Base-by-base conservation (phyloP, 2,113 vertebrate genomes). In the Scartelaos histophorus region DNA sequence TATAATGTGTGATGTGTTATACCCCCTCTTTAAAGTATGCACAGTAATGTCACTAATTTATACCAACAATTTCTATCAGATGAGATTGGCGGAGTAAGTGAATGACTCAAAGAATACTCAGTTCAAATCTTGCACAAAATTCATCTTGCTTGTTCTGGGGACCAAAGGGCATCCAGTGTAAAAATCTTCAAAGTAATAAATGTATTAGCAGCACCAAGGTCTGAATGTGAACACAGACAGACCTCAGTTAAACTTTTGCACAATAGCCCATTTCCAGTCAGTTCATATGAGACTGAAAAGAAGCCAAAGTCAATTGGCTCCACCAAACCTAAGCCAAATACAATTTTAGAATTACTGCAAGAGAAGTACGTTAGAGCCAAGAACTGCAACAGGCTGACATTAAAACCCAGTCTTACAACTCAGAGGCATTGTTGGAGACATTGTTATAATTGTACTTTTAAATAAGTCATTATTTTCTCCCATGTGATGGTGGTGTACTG, bases 401-500 rank as follows among this genome's bases (percentile, higher is more conserved):
- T 34, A 9, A 10, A 35, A 62, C 60, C 6, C 24, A 58, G 25
- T 58, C 56, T 24, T 58, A 25, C 56, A 58, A 58, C 56, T 13
- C 10, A 43, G 10, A 43, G 38, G 34, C 24, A 60, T 54, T 7
- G 7, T 1, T 54, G 46, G 13, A 47, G 12, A 47, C 3, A 47
- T 47, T 10, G 38, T 43, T 43, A 10, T 43, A 43, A 43, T 43
- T 43, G 38, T 43, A 10, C 38, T 43, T 47, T 15, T 47, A 47
- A 11, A 0, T 24, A 16, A 29, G 22, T 5, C 13, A 34, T 29
- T 6, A 29, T 34, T 34, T 25, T 16, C 12, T 70, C 57, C 45
- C 47, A 71, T 75, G 53, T 74, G 57, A 16, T 73, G 69, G 65
- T 76, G 78, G 84, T 79, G 72, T 83, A 85, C 77, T 92, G 79